A percentile compares a stretch with the other conserved stretches of the same genome.
These are phyloP conservation scores for Pristionchus pacificus DNA, from an alignment of 1,140 invertebrate species.

Conservation along the genomic window DNA sequence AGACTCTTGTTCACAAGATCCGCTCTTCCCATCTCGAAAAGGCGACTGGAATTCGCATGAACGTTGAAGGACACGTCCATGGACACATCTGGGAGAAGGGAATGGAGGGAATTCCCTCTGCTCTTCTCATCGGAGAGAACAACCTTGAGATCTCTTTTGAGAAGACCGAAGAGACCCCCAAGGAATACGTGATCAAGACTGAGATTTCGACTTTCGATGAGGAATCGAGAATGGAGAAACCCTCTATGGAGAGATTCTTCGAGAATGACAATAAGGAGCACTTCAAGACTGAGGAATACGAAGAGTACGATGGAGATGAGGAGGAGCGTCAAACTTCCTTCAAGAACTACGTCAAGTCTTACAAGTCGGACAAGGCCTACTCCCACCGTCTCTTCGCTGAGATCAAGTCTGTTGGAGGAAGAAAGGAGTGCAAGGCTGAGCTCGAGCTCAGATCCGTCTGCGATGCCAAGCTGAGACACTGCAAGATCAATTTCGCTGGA, in stretches of 20 bases:
- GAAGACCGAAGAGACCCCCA: conserved; percentile 20
- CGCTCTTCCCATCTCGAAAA: conserved; percentile 18
- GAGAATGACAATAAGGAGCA: conserved; percentile 16
- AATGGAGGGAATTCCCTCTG: background rate
- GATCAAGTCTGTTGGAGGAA: conserved; percentile 19
- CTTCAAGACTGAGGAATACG: conserved; percentile 17
- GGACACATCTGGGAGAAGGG: conserved; percentile 3
- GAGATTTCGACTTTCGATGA: background rate
- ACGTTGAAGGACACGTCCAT: conserved; percentile 15
- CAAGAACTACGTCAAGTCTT: conserved; percentile 18
- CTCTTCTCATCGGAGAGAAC: conserved; percentile 22
- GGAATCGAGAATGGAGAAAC: conserved; percentile 14
- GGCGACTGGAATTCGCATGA: conserved; percentile 24
- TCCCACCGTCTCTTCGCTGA: conserved; percentile 3
- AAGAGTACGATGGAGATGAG: too few relatives aligned
- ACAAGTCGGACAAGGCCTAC: conserved; percentile 24
- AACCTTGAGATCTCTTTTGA: conserved; percentile 24
- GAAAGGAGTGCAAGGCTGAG: conserved; percentile 19
- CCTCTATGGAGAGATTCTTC: conserved; percentile 16
- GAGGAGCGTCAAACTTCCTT: too few relatives aligned
- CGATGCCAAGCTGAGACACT: conserved; percentile 11
- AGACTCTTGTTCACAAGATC: conserved; percentile 16
- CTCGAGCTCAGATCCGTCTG: conserved; percentile 12
- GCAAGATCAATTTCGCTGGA: conserved; percentile 8
- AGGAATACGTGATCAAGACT: conserved; percentile 16